Base-by-base conservation (phyloP, 2,113 vertebrate species). In the Leptodactylus fuscus region DNA sequence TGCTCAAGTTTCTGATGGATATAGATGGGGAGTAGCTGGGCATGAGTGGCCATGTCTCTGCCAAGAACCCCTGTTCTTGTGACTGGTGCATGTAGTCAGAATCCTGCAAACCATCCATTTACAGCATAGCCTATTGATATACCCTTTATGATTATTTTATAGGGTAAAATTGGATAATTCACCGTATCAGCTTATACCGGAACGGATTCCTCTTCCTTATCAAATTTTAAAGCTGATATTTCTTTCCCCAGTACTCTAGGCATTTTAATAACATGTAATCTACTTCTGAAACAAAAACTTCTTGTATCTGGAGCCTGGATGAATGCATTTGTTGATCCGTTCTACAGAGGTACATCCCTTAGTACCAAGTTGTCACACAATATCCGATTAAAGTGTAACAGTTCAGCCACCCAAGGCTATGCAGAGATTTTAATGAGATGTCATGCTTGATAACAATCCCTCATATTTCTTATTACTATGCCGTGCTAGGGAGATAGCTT, bases 381-480 rank as follows among this genome's bases (percentile, higher is more conserved):
- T 73, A 75, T 48, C 38, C 1, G 38, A 87, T 65, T 83, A 87
- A 49, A 24, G 60, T 29, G 32, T 27, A 53, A 77, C 41, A 82
- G 36, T 27, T 49, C 46, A 27, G 24, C 58, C 0, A 0, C 32
- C 73, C 36, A 83, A 51, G 32, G 13, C 1, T 1, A 27, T 80
- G 85, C 78, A 55, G 3, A 12, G 15, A 27, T 53, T 65, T 80
- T 85, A 87, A 67, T 53, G 84, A 85, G 48, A 48, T 73, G 80
- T 76, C 81, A 67, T 8, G 13, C 29, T 49, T 83, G 58, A 79
- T 85, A 58, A 84, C 67, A 71, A 87, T 74, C 38, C 18, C 18
- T 77, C 65, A 0, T 8, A 27, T 79, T 87, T 77, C 46, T 82
- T 44, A 22, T 87, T 84, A 49, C 24, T 53, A 74, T 62, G 15